Conservation (phyloP, 1,140 invertebrate species). For the Pentalonia nigronervosa region DNA sequence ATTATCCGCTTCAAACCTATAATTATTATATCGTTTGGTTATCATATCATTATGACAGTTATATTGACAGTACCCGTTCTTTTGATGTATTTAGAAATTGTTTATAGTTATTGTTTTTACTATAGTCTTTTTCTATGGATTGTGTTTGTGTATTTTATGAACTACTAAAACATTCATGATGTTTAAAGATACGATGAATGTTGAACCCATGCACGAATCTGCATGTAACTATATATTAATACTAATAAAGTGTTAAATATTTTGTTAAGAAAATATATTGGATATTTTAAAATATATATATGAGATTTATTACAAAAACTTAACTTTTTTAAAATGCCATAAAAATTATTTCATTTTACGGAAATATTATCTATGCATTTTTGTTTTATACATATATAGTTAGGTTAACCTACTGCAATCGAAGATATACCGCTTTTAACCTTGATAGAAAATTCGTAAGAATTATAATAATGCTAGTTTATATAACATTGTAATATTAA, state of each 20-base stretch:
- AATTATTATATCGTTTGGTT: not conserved
- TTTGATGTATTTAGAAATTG: not conserved
- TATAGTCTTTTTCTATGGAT: not conserved
- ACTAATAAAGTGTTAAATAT: no score
- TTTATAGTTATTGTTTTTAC: not conserved
- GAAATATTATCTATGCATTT: no score
- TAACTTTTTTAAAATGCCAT: no score
- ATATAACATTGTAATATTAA: not conserved
- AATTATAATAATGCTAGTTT: not conserved
- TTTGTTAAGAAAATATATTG: no score
- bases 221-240: no score
- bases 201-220: no score
- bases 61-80: not conserved
- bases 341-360: not conserved
- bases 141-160: not conserved
- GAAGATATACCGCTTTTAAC: not conserved
- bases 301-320: no score
- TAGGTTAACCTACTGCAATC: not conserved
- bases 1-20: not conserved
- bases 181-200: no score
- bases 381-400: no score
- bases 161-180: not conserved
- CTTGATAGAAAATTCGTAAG: not conserved
- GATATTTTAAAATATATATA: no score
- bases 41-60: not conserved